These are phyloP conservation scores for Melanotaenia pygmaea DNA, from an alignment of 2,797 vertebrate genomes.

Conservation along the genomic window DNA sequence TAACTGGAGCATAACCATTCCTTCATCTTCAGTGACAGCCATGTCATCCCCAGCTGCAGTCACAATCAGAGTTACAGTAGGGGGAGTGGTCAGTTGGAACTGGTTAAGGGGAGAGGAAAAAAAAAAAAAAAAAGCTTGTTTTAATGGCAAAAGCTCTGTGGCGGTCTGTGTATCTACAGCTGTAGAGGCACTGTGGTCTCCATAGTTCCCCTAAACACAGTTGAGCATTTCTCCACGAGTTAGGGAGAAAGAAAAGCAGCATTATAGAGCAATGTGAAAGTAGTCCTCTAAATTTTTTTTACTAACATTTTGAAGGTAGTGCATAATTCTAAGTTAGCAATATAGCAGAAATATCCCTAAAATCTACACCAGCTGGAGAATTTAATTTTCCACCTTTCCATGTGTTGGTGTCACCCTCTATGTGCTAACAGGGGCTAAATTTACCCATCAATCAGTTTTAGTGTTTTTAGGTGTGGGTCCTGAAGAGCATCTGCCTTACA, in stretches of 20 bases:
- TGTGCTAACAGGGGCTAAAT: background rate
- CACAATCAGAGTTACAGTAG: background rate
- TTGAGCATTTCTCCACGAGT: background rate
- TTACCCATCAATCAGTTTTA: background rate
- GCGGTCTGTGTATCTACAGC: background rate
- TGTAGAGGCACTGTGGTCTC: background rate
- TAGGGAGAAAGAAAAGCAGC: background rate
- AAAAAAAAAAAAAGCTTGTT: background rate
- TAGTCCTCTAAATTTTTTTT: background rate
- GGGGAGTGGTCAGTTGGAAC: background rate
- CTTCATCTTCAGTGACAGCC: background rate
- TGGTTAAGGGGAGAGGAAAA: background rate
- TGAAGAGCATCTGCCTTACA: background rate
- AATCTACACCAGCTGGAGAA: background rate
- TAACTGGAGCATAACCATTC: background rate
- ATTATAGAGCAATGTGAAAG: background rate
- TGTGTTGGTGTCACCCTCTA: background rate
- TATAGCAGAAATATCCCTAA: background rate
- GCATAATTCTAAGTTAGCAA: background rate
- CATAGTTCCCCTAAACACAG: background rate
- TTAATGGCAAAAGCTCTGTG: background rate
- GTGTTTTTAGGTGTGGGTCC: background rate
- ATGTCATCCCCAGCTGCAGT: background rate
- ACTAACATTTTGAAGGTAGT: background rate
- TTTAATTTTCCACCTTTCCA: background rate